phyloP scores from a whole-genome alignment of 2,797 vertebrate genomes.

The Sebastes baramenuke region DNA sequence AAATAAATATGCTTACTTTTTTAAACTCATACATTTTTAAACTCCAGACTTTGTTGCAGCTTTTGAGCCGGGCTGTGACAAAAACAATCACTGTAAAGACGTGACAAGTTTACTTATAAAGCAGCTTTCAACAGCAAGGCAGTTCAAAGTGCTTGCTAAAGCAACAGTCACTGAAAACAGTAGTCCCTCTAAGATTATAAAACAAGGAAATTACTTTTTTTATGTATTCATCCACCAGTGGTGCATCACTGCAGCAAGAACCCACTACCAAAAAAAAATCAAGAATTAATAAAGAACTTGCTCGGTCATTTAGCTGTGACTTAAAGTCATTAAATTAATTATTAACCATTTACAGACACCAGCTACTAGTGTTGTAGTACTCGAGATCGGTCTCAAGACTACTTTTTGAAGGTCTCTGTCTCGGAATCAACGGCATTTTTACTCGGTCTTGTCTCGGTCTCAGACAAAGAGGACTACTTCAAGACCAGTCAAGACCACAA shows the following conservation, averaged over 20 bases:
- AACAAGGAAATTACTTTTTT: background rate
- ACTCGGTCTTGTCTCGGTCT: too few relatives aligned
- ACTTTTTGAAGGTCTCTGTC: too few relatives aligned
- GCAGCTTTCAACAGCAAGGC: background rate
- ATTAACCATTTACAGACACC: too few relatives aligned
- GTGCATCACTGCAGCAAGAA: background rate
- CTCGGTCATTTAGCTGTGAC: background rate
- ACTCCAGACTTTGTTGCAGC: background rate
- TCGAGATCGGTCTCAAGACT: too few relatives aligned
- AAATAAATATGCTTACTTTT: rapidly evolving
- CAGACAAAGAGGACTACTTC: too few relatives aligned
- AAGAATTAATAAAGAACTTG: background rate
- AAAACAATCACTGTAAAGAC: background rate
- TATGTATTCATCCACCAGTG: background rate
- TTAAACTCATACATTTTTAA: background rate
- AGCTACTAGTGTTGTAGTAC: too few relatives aligned
- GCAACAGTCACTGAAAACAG: rapidly evolving
- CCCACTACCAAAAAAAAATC: background rate
- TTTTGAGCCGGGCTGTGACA: background rate
- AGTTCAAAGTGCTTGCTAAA: rapidly evolving
- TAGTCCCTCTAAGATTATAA: background rate
- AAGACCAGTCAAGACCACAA: too few relatives aligned
- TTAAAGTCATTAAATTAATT: too few relatives aligned
- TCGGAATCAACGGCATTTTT: too few relatives aligned
- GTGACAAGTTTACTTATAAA: background rate